phyloP scores from a whole-genome alignment of 2,797 vertebrate species.

The Sphaeramia orbicularis region DNA sequence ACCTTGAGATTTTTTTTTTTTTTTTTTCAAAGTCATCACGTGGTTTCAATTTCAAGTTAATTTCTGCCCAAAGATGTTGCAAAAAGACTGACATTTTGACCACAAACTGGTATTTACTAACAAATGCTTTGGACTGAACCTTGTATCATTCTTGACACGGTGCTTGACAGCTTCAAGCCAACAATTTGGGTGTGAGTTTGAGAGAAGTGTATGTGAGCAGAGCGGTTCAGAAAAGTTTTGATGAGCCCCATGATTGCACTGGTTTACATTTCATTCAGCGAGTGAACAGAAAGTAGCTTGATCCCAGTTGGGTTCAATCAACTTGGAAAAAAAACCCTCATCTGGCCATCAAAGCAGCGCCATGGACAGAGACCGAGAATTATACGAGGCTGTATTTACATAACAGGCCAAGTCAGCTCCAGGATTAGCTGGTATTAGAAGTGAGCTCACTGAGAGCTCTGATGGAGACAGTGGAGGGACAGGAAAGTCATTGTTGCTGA shows the following conservation, averaged over 20 bases:
- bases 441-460: constrained; percentile 52
- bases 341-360: constrained; percentile 71
- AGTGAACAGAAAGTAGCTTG: constrained; percentile 67
- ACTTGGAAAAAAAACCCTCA: constrained; percentile 51
- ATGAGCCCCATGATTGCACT: constrained; percentile 77
- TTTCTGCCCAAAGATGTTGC: background rate
- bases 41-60: constrained; percentile 9
- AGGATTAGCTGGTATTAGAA: constrained; percentile 66
- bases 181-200: constrained; percentile 65
- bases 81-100: background rate
- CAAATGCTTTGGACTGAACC: constrained; percentile 23
- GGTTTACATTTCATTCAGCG: constrained; percentile 78
- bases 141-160: constrained; percentile 32
- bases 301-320: constrained; percentile 79
- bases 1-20: background rate
- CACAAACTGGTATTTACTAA: constrained; percentile 25
- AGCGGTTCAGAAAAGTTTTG: constrained; percentile 65
- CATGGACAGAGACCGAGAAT: constrained; percentile 61
- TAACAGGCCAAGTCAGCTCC: constrained; percentile 56
- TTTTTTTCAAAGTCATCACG: background rate
- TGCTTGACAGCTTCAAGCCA: constrained; percentile 37
- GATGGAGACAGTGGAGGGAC: constrained; percentile 65
- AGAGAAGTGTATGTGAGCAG: constrained; percentile 42
- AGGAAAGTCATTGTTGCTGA: constrained; percentile 71
- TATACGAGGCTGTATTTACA: constrained; percentile 65